Conservation (phyloP, 2,113 vertebrate species). For the Labrus mixtus region DNA sequence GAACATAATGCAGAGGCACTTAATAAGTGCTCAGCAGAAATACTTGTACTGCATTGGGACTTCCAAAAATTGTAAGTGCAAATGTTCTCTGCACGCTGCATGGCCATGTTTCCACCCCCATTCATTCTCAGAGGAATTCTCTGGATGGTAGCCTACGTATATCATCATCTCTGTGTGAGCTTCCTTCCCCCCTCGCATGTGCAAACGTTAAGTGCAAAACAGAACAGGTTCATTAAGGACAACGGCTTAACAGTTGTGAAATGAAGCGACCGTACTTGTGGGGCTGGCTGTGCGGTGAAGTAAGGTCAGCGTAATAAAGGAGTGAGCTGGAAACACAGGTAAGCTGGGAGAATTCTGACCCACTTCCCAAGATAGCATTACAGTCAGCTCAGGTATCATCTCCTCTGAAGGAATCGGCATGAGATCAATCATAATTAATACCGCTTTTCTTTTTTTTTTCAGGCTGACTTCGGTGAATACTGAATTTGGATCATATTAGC, state of each 20-base stretch:
- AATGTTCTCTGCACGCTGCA: background rate
- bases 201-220: constrained; percentile 19
- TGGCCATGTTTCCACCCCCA: background rate
- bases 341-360: constrained; percentile 31
- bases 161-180: constrained; percentile 45
- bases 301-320: constrained; percentile 50
- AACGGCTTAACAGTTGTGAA: constrained; percentile 42
- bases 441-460: background rate
- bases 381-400: background rate
- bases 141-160: constrained; percentile 50
- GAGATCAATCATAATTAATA: background rate
- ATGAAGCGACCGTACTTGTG: constrained; percentile 26
- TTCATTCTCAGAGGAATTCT: constrained; percentile 40
- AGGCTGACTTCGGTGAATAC: background rate
- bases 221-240: constrained; percentile 39
- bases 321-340: constrained; percentile 21
- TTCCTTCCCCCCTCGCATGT: constrained; percentile 33
- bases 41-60: constrained; percentile 16
- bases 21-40: constrained; percentile 35
- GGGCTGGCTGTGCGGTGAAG: constrained; percentile 42
- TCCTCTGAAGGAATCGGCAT: constrained; percentile 8
- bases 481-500: background rate
- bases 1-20: background rate
- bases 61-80: background rate
- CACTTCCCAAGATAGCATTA: constrained; percentile 25